phyloP scores from a whole-genome alignment of 53 echinoderm and acorn worm species.

The Henricia sp. region DNA sequence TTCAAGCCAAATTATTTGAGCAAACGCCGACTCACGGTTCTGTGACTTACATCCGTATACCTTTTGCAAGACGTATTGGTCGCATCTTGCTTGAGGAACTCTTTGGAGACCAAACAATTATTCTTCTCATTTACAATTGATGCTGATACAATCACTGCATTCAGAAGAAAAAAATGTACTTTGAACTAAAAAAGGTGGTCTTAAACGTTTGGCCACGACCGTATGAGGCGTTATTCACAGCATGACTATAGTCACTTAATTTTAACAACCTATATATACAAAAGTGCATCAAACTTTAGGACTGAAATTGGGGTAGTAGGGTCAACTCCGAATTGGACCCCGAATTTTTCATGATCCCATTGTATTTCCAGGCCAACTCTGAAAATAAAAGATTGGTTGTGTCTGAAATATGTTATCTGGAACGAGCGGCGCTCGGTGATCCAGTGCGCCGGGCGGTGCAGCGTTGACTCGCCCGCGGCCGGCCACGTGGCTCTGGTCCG shows the following conservation, averaged over 20 bases:
- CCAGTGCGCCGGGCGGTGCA: conserved; percentile 12
- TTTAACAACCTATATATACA: not conserved
- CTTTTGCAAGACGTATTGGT: not conserved
- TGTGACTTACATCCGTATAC: too few relatives aligned
- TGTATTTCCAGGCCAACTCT: conserved; percentile 43
- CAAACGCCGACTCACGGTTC: too few relatives aligned
- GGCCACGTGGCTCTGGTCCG: conserved; percentile 27
- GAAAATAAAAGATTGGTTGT: conserved; percentile 26
- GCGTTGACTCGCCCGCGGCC: conserved; percentile 13
- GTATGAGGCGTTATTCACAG: not conserved
- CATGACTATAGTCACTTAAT: not conserved
- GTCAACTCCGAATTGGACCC: conserved; percentile 6
- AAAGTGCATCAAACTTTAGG: conserved; percentile 25
- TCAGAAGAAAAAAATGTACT: not conserved
- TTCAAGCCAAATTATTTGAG: not conserved
- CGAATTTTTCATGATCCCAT: conserved; percentile 7
- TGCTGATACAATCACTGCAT: not conserved
- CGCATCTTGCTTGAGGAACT: not conserved
- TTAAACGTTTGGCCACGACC: too few relatives aligned
- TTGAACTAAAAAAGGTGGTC: not conserved
- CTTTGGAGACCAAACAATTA: not conserved
- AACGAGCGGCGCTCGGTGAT: conserved; percentile 24
- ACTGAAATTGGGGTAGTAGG: not conserved
- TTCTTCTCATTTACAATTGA: not conserved
- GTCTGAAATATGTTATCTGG: conserved; percentile 29